Evolutionary conservation across 1,140 invertebrate species (phyloP).

Genomic region (Charaxes varanes): DNA sequence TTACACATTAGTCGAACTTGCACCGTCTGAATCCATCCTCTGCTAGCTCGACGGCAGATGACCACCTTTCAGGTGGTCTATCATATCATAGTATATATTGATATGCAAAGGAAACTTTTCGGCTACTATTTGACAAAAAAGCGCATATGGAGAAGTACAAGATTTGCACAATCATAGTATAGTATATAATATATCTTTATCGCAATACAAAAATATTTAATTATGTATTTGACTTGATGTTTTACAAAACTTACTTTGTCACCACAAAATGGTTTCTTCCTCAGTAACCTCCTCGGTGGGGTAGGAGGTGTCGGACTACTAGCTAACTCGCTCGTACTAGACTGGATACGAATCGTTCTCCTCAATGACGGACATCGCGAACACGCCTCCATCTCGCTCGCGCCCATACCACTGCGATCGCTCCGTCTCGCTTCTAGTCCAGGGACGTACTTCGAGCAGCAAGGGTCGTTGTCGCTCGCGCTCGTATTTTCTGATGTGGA

Average conservation of each 20-base stretch:
- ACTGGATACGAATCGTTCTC: neutral
- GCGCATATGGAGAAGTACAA: too few species aligned
- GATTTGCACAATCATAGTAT: too few species aligned
- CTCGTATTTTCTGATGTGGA: conserved; percentile 1
- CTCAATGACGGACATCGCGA: conserved; percentile 14
- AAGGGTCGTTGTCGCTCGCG: conserved; percentile 16
- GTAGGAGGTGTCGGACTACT: conserved; percentile 29
- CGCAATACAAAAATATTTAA: too few species aligned
- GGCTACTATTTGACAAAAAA: too few species aligned
- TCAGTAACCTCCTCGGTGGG: conserved; percentile 26
- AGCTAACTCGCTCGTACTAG: conserved; percentile 28
- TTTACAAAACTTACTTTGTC: conserved; percentile 21
- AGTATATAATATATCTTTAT: too few species aligned
- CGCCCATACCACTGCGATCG: conserved; percentile 4
- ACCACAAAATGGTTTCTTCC: conserved; percentile 22
- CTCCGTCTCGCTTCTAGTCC: conserved; percentile 9
- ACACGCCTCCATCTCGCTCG: conserved; percentile 23
- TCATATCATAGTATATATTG: too few species aligned
- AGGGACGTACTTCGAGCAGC: conserved; percentile 27
- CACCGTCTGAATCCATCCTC: too few species aligned
- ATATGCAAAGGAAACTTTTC: too few species aligned
- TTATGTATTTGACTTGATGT: too few species aligned
- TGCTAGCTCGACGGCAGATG: too few species aligned
- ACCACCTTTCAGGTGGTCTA: too few species aligned
- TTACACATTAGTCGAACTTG: too few species aligned